Conservation (phyloP, 2,113 vertebrate species). For the Spermophilus dauricus region DNA sequence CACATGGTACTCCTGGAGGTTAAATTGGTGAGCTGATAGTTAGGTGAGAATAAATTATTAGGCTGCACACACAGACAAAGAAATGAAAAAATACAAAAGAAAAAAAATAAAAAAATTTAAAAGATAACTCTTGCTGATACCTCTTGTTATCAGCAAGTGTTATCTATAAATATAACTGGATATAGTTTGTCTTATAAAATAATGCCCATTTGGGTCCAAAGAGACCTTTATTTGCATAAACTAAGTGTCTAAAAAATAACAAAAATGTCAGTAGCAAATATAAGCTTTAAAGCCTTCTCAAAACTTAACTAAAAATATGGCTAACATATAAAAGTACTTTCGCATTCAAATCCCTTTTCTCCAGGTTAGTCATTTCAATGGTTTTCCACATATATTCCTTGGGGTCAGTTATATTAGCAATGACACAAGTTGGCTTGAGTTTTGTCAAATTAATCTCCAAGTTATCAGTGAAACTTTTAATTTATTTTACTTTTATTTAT, state of each 20-base stretch:
- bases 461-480: not conserved
- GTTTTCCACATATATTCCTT: constrained; percentile 31
- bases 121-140: not conserved
- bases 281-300: constrained; percentile 12
- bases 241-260: constrained; percentile 51
- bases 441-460: constrained; percentile 37
- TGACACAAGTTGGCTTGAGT: constrained; percentile 12
- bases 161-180: not conserved
- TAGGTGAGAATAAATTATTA: not conserved
- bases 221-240: constrained; percentile 50
- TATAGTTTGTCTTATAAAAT: constrained; percentile 35
- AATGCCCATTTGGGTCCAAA: not conserved
- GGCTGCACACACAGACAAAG: not conserved
- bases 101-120: not conserved
- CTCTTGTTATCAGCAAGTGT: not conserved
- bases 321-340: constrained; percentile 43
- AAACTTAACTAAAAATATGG: constrained; percentile 28
- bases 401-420: constrained; percentile 49
- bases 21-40: not conserved
- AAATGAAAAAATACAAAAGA: not conserved
- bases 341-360: constrained; percentile 37
- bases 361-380: constrained; percentile 28
- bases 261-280: constrained; percentile 29
- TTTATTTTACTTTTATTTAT: not conserved
- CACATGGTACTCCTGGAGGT: not conserved